Conservation (phyloP, 2,888 invertebrate genomes). For the Caenorhabditis sulstoni region DNA sequence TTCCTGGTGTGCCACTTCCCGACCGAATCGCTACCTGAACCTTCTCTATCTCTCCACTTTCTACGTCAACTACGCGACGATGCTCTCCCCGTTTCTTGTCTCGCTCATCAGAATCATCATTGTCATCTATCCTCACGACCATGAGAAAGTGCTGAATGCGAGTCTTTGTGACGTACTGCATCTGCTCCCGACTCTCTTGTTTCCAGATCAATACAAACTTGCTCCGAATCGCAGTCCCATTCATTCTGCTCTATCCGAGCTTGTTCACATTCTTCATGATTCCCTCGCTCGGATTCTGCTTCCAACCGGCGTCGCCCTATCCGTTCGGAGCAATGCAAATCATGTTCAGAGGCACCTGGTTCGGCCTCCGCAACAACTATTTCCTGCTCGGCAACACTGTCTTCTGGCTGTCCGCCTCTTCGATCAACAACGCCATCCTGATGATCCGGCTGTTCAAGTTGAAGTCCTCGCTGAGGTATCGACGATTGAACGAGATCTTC, state of each 20-base stretch:
- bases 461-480: not conserved
- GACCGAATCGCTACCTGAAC: slow-evolving; percentile 21
- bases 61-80: slow-evolving; percentile 37
- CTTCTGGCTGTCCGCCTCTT: slow-evolving; percentile 9
- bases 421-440: slow-evolving; percentile 7
- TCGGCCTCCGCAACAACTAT: slow-evolving; percentile 15
- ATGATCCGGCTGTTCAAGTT: slow-evolving; percentile 6
- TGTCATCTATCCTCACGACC: slow-evolving; percentile 19
- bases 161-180: too few species aligned
- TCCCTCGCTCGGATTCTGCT: slow-evolving; percentile 32
- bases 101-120: slow-evolving; percentile 18
- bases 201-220: slow-evolving; percentile 23
- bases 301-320: slow-evolving; percentile 12
- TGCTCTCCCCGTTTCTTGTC: slow-evolving; percentile 37
- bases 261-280: slow-evolving; percentile 31
- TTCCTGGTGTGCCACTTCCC: slow-evolving; percentile 24
- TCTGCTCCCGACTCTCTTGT: too few species aligned
- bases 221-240: slow-evolving; percentile 4
- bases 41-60: slow-evolving; percentile 21
- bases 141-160: slow-evolving; percentile 13
- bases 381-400: slow-evolving; percentile 18
- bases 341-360: slow-evolving; percentile 12
- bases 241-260: slow-evolving; percentile 21
- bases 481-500: not conserved
- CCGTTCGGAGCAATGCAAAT: slow-evolving; percentile 37